Percentiles rank a stretch among this genome's conserved stretches.
Evolutionary conservation across 2,797 vertebrate genomes (phyloP).

Genomic region (Pterois miles): DNA sequence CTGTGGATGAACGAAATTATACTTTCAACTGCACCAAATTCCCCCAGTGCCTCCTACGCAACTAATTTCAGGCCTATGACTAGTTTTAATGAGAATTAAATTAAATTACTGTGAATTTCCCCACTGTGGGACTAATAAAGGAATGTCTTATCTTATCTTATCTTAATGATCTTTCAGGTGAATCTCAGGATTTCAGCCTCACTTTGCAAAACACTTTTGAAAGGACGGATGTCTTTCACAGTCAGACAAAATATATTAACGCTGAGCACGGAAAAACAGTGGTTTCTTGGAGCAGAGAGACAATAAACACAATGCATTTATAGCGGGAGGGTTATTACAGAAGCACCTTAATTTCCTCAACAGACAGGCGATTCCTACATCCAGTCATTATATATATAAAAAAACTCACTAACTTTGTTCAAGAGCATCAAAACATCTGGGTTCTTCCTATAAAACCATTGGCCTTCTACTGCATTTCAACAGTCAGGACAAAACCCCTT

Average conservation of each 20-base stretch:
- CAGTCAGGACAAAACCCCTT: conserved; percentile 23
- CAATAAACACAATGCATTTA: conserved; percentile 17
- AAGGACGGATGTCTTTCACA: conserved; percentile 39
- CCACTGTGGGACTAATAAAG: background rate
- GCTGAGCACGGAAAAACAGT: conserved; percentile 8
- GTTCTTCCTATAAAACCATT: conserved; percentile 5
- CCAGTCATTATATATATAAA: background rate
- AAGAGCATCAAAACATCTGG: conserved; percentile 5
- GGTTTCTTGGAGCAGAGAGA: conserved; percentile 27
- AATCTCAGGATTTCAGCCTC: conserved; percentile 7
- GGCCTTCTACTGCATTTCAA: background rate
- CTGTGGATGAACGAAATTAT: conserved; percentile 1
- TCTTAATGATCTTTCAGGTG: background rate
- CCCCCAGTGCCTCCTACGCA: background rate
- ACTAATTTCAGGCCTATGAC: background rate
- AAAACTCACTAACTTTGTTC: conserved; percentile 3
- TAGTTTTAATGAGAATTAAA: background rate
- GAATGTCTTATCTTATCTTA: too few species aligned
- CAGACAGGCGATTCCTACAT: background rate
- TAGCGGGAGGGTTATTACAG: conserved; percentile 17
- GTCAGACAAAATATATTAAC: conserved; percentile 13
- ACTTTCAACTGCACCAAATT: background rate
- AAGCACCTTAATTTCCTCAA: conserved; percentile 2
- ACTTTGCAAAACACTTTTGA: conserved; percentile 43
- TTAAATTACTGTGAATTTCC: too few species aligned